These are phyloP conservation scores for Hypercompe scribonia DNA, from an alignment of 2,888 invertebrate species.

Conservation along the genomic window DNA sequence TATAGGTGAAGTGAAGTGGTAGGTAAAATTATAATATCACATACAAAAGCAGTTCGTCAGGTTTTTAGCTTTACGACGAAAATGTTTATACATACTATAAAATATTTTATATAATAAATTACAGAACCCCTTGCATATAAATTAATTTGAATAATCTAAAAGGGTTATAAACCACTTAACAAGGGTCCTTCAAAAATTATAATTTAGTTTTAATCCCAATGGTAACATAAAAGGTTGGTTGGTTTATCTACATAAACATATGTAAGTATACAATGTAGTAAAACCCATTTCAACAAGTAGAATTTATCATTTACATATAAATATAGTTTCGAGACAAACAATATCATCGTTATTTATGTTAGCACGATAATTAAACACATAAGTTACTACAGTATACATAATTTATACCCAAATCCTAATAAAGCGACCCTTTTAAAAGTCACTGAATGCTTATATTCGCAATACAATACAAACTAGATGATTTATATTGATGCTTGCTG, in stretches of 20 bases:
- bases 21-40: background rate
- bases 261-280: background rate
- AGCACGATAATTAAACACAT: slow-evolving; percentile 40
- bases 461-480: background rate
- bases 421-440: slow-evolving; percentile 17
- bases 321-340: slow-evolving; percentile 18
- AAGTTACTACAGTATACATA: slow-evolving; percentile 38
- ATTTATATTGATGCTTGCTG: background rate
- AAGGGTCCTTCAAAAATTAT: background rate
- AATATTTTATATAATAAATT: background rate
- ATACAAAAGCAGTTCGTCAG: background rate
- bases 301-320: slow-evolving; percentile 9
- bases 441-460: background rate
- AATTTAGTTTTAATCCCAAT: background rate
- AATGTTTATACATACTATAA: background rate
- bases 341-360: slow-evolving; percentile 30
- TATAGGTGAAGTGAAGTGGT: background rate
- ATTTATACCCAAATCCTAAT: slow-evolving; percentile 27
- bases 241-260: background rate
- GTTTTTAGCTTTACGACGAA: background rate
- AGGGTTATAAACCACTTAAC: background rate
- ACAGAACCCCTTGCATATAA: background rate
- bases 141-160: background rate
- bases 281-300: background rate
- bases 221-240: background rate